phyloP scores from a whole-genome alignment of 2,888 invertebrate genomes.

The Spisula subtruncata region DNA sequence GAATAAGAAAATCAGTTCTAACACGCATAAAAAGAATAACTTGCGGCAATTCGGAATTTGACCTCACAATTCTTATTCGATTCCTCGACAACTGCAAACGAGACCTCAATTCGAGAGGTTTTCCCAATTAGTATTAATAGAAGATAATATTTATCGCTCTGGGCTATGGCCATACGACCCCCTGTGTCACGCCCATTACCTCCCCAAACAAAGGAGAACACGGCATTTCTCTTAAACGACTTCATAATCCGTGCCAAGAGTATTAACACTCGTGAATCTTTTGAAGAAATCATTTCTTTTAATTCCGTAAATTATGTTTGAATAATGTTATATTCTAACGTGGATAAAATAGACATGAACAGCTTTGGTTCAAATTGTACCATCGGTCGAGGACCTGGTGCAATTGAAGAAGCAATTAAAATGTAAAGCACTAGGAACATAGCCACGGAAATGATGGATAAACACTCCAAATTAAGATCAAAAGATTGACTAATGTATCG shows the following conservation, averaged over 20 bases:
- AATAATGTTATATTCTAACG: conserved; percentile 37
- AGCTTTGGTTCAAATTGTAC: conserved; percentile 57
- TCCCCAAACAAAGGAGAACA: conserved; percentile 21
- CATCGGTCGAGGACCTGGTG: conserved; percentile 39
- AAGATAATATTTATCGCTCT: conserved; percentile 62
- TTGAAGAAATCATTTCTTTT: conserved; percentile 54
- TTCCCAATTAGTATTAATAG: conserved; percentile 68
- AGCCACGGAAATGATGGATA: conserved; percentile 54
- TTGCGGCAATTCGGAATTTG: conserved; percentile 50
- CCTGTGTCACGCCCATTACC: conserved; percentile 42
- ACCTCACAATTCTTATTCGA: conserved; percentile 38
- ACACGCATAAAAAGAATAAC: conserved; percentile 47
- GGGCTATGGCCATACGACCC: conserved; percentile 52
- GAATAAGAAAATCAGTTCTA: conserved; percentile 46
- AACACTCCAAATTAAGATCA: conserved; percentile 71
- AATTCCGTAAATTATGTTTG: conserved; percentile 51
- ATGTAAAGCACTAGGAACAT: conserved; percentile 33
- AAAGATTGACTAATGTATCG: conserved; percentile 67
- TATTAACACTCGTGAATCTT: conserved; percentile 38
- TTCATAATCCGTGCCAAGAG: conserved; percentile 52
- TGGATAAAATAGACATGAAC: conserved; percentile 40
- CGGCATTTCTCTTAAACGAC: conserved; percentile 29
- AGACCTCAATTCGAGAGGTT: conserved; percentile 50
- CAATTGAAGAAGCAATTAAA: conserved; percentile 61
- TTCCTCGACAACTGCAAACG: conserved; percentile 48